phyloP scores from a whole-genome alignment of 2,888 invertebrate species.

The Pseudanteris insignis region DNA sequence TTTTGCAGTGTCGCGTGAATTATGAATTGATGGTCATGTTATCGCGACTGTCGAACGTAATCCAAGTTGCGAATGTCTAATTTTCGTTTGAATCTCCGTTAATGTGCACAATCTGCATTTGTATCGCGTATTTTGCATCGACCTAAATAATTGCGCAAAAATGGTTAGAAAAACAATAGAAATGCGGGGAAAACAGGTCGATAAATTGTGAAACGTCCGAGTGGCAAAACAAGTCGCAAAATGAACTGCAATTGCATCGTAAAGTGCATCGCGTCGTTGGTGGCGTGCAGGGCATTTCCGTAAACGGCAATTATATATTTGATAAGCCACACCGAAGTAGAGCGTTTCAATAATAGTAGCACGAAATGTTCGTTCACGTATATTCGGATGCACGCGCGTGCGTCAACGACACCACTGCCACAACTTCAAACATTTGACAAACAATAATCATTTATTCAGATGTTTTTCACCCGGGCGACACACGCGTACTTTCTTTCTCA shows the following conservation, averaged over 20 bases:
- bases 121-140: neutral
- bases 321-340: slow-evolving; percentile 62
- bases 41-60: too few species aligned
- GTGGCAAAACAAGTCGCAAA: slow-evolving; percentile 40
- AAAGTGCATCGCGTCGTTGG: slow-evolving; percentile 40
- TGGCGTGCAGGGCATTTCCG: slow-evolving; percentile 53
- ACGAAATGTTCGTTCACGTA: slow-evolving; percentile 32
- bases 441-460: slow-evolving; percentile 66
- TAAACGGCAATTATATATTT: slow-evolving; percentile 62
- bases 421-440: slow-evolving; percentile 61
- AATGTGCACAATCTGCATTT: too few species aligned
- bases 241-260: slow-evolving; percentile 41
- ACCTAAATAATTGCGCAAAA: slow-evolving; percentile 24
- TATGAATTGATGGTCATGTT: too few species aligned
- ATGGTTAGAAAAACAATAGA: slow-evolving; percentile 19
- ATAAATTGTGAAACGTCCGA: slow-evolving; percentile 36
- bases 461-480: slow-evolving; percentile 59
- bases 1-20: too few species aligned
- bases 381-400: slow-evolving; percentile 41
- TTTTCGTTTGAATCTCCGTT: too few species aligned
- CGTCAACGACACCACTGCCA: slow-evolving; percentile 31
- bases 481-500: slow-evolving; percentile 19
- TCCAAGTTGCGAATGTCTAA: too few species aligned
- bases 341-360: slow-evolving; percentile 61
- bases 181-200: slow-evolving; percentile 22